Percentiles rank a stretch among this genome's conserved stretches.
These are phyloP conservation scores for Hetaerina titia DNA, from an alignment of 2,888 invertebrate species.

Conservation along the genomic window DNA sequence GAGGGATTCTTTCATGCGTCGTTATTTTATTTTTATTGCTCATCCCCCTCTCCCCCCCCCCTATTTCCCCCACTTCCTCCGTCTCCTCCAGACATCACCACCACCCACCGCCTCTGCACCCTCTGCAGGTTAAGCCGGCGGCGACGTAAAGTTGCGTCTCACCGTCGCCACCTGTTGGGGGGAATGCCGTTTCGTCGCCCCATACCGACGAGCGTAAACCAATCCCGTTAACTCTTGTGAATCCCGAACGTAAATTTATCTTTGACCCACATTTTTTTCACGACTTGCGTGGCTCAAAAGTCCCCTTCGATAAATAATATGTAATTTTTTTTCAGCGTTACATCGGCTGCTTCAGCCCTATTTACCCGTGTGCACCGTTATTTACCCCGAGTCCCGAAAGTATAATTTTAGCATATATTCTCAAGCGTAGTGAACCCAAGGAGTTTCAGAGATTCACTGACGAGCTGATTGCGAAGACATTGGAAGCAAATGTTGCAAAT, in stretches of 20 bases:
- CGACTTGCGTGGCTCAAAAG: not conserved
- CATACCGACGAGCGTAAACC: not conserved
- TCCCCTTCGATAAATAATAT: not conserved
- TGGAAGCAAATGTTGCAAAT: too few species aligned
- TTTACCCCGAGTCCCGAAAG: too few species aligned
- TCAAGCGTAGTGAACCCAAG: too few species aligned
- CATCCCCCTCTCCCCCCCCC: not conserved
- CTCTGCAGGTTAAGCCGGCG: not conserved
- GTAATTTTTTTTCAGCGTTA: not conserved
- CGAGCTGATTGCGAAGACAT: too few species aligned
- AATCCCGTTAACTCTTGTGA: conserved; percentile 18
- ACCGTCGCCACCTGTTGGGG: not conserved
- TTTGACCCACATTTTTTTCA: conserved; percentile 5
- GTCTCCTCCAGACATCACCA: not conserved
- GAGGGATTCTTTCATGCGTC: conserved; percentile 24
- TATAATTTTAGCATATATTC: too few species aligned
- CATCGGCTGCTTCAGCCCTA: not conserved
- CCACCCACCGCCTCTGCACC: not conserved
- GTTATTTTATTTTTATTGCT: not conserved
- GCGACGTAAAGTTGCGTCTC: not conserved
- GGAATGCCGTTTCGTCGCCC: conserved; percentile 27
- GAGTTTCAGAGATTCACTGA: too few species aligned
- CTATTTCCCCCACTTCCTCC: too few species aligned
- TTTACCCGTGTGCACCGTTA: not conserved
- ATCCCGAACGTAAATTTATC: conserved; percentile 14